Evolutionary conservation across 2,888 invertebrate genomes (phyloP).

Genomic region (Julus scandinavius): DNA sequence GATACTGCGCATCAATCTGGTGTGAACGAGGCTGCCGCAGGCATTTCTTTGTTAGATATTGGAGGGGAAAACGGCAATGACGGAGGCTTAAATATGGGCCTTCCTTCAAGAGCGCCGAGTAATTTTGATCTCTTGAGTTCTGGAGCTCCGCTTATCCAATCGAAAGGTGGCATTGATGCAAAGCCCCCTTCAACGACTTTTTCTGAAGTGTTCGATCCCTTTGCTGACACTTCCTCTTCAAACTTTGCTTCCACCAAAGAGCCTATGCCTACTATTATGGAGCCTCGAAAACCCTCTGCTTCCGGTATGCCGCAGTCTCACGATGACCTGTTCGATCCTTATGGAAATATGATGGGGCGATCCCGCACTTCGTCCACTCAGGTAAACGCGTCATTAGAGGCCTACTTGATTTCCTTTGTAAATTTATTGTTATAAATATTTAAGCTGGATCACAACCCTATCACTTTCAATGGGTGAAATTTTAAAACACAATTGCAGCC

Average conservation of each 20-base stretch:
- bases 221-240: constrained; percentile 19
- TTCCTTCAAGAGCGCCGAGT: constrained; percentile 53
- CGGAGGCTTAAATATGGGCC: not conserved
- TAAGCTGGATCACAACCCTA: not conserved
- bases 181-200: not conserved
- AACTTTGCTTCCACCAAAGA: not conserved
- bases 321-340: constrained; percentile 57
- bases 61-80: constrained; percentile 42
- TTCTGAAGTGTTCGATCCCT: constrained; percentile 56
- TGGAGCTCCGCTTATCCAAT: not conserved
- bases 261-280: constrained; percentile 49
- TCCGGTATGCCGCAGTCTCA: not conserved
- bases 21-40: not conserved
- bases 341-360: constrained; percentile 41
- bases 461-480: too few species aligned
- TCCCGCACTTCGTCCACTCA: constrained; percentile 50
- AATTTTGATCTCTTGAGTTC: constrained; percentile 58
- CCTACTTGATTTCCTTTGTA: too few species aligned
- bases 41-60: constrained; percentile 56
- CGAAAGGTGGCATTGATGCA: not conserved
- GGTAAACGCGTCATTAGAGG: not conserved
- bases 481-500: too few species aligned
- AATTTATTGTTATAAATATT: not conserved
- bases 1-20: not conserved
- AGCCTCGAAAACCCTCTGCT: not conserved